Base-by-base conservation (phyloP, 2,113 vertebrate species). In the Centrocercus urophasianus region DNA sequence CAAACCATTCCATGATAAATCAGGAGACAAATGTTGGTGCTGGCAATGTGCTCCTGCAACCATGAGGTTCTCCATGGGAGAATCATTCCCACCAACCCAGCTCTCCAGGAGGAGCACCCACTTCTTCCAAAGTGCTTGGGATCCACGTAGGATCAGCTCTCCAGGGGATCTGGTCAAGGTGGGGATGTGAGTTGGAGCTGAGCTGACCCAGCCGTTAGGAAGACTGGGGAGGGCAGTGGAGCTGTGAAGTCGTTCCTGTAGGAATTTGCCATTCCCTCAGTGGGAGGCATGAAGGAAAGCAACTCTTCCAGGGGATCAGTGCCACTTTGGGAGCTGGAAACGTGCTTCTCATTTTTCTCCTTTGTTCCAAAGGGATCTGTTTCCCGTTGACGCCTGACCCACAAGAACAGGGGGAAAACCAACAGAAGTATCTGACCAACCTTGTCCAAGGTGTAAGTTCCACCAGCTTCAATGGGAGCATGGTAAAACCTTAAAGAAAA, bases 381-480 rank as follows among this genome's bases (percentile, higher is more conserved):
- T 93, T 90, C 80, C 61, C 83, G 86, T 94, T 90, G 92, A 88
- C 86, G 70, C 45, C 48, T 92, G 89, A 85, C 92, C 80, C 76
- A 70, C 15, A 32, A 34, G 71, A 90, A 69, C 45, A 48, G 65
- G 60, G 50, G 32, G 65, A 78, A 77, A 50, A 36, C 71, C 78
- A 85, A 71, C 61, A 69, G 56, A 64, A 61, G 42, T 17, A 75
- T 11, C 24, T 57, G 89, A 80, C 79, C 86, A 77, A 60, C 20
- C 4, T 6, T 66, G 43, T 77, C 79, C 43, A 5, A 65, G 92
- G 92, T 70, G 77, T 45, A 84, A 47, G 28, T 66, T 71, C 74
- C 66, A 45, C 40, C 52, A n/a, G 71, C 61, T 65, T 66, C 66
- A 50, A 21, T 30, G 36, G 47, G 30, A 81, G 22, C 5, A 7